Evolutionary conservation across 2,797 vertebrate species (phyloP).

Genomic region (Dermochelys coriacea): DNA sequence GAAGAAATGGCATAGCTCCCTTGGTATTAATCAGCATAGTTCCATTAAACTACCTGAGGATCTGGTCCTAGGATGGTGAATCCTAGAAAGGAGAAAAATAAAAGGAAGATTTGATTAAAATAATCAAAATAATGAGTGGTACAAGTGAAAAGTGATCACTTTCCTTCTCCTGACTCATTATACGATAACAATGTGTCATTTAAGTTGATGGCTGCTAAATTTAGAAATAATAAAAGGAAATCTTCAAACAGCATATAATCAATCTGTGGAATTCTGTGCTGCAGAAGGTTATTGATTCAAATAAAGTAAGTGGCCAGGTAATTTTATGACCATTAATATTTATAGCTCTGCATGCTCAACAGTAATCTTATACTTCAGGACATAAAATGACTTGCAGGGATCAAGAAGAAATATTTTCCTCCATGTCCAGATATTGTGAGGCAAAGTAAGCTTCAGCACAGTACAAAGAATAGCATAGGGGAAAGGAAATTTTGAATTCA

Average conservation of each 20-base stretch:
- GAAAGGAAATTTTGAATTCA: neutral
- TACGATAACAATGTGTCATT: neutral
- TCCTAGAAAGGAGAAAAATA: neutral
- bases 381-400: neutral
- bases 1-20: too few species aligned
- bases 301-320: neutral
- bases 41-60: neutral
- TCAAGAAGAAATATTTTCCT: neutral
- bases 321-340: neutral
- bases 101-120: neutral
- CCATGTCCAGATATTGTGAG: fast-evolving
- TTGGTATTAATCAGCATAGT: too few species aligned
- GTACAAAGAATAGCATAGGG: neutral
- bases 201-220: neutral
- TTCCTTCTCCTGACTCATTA: neutral
- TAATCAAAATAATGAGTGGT: neutral
- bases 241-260: neutral
- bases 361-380: neutral
- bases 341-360: neutral
- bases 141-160: fast-evolving
- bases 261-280: neutral
- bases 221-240: neutral
- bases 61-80: neutral
- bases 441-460: neutral
- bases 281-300: neutral